A percentile compares a stretch with the other conserved stretches of the same genome.
Evolutionary conservation across 2,797 vertebrate species (phyloP).

Genomic region (Argentina silus): DNA sequence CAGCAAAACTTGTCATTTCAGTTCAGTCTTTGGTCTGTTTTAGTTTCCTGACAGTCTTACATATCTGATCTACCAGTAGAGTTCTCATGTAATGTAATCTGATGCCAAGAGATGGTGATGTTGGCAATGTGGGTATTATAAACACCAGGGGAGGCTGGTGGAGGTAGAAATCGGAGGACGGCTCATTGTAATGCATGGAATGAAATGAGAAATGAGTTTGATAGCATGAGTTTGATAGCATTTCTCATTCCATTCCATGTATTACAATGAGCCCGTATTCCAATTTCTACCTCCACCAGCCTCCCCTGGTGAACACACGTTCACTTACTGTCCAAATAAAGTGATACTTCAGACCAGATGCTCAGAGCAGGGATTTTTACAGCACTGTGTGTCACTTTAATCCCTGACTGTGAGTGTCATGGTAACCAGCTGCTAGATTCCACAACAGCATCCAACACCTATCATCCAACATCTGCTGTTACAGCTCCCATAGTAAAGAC

Average conservation of each 20-base stretch:
- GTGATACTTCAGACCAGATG: not conserved
- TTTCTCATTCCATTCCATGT: too few relatives aligned
- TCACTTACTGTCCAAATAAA: not conserved
- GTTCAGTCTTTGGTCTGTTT: too few relatives aligned
- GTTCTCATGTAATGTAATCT: not conserved
- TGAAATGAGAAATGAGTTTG: too few relatives aligned
- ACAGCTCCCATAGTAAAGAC: slow-evolving; percentile 22
- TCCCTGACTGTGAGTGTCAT: slow-evolving; percentile 65
- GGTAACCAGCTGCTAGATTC: slow-evolving; percentile 75
- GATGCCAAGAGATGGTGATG: too few relatives aligned
- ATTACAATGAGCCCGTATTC: too few relatives aligned
- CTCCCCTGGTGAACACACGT: too few relatives aligned
- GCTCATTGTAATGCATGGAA: not conserved
- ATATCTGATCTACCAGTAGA: not conserved
- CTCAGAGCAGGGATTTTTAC: not conserved
- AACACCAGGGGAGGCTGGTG: too few relatives aligned
- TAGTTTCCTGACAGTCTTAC: too few relatives aligned
- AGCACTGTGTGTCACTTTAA: slow-evolving; percentile 32
- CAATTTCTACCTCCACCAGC: too few relatives aligned
- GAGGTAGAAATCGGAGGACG: not conserved
- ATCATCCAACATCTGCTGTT: slow-evolving; percentile 77
- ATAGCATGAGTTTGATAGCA: too few relatives aligned
- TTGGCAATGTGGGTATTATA: not conserved
- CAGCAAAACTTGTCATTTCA: too few relatives aligned
- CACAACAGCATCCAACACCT: slow-evolving; percentile 70